Percentiles rank a stretch among this genome's conserved stretches.
Conservation (phyloP, 2,888 invertebrate genomes). For the Luffia ferchaultella region DNA sequence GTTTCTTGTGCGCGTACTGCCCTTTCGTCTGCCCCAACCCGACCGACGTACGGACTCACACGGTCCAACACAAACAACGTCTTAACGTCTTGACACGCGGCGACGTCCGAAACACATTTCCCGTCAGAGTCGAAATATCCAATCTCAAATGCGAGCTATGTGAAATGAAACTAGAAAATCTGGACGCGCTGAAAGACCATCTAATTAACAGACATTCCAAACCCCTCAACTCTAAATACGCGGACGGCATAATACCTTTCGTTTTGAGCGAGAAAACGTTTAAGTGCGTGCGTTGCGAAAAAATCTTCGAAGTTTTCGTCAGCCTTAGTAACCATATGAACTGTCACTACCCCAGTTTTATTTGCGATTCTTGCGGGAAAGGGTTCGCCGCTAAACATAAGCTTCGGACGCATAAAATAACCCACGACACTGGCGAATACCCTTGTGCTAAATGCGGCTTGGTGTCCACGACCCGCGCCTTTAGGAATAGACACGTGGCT, state of each 20-base stretch:
- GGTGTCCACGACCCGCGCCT: constrained; percentile 26
- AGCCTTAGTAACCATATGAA: constrained; percentile 48
- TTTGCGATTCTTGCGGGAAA: constrained; percentile 50
- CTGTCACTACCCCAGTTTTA: constrained; percentile 42
- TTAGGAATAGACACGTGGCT: constrained; percentile 32
- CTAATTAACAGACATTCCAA: constrained; percentile 33
- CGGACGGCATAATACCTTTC: constrained; percentile 41
- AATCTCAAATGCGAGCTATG: constrained; percentile 40
- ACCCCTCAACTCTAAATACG: constrained; percentile 26
- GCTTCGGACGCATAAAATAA: constrained; percentile 36
- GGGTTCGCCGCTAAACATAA: constrained; percentile 33
- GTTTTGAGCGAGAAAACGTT: constrained; percentile 27
- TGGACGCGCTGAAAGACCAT: constrained; percentile 37
- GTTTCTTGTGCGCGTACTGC: constrained; percentile 44
- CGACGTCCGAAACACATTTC: constrained; percentile 14
- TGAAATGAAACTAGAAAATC: constrained; percentile 20
- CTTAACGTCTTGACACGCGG: constrained; percentile 28
- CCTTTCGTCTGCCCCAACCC: constrained; percentile 38
- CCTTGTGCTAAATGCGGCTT: constrained; percentile 39
- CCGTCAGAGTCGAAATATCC: constrained; percentile 42
- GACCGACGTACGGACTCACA: constrained; percentile 31
- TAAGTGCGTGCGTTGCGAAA: constrained; percentile 33
- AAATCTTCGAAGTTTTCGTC: constrained; percentile 35
- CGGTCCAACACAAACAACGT: constrained; percentile 29
- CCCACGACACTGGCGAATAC: constrained; percentile 27